phyloP scores from a whole-genome alignment of 2,888 invertebrate species.

The Lysandra coridon region DNA sequence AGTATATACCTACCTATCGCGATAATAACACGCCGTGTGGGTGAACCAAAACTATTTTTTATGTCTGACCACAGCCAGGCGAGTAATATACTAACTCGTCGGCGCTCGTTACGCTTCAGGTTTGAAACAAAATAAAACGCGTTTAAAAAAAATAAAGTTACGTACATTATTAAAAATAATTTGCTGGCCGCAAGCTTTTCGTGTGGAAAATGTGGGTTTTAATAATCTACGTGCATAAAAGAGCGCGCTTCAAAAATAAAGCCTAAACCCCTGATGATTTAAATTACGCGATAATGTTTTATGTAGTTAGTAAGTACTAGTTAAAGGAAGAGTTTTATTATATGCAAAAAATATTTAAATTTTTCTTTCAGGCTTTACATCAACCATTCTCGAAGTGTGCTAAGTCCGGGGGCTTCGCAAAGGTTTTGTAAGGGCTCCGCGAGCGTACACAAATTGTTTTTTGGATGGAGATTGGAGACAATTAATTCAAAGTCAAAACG shows the following conservation, averaged over 20 bases:
- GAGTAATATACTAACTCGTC: slow-evolving; percentile 13
- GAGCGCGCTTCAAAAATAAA: background rate
- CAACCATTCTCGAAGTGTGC: too few relatives aligned
- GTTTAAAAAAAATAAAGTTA: background rate
- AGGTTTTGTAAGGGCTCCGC: too few relatives aligned
- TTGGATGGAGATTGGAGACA: too few relatives aligned
- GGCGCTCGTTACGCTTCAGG: background rate
- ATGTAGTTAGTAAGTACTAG: background rate
- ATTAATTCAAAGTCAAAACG: too few relatives aligned
- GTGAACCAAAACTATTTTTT: background rate
- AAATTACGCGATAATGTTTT: background rate
- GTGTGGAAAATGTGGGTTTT: slow-evolving; percentile 2
- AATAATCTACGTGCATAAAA: slow-evolving; percentile 4
- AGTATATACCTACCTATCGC: background rate
- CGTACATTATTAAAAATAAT: background rate
- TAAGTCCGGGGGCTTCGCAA: too few relatives aligned
- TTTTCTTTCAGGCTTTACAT: too few relatives aligned
- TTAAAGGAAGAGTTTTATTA: background rate
- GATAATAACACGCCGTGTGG: background rate
- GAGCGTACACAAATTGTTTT: too few relatives aligned
- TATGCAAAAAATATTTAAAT: too few relatives aligned
- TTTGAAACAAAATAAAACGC: slow-evolving; percentile 4
- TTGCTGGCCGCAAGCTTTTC: slow-evolving; percentile 6
- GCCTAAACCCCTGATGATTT: background rate
- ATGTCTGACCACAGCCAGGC: background rate